Evolutionary conservation across 1,140 invertebrate species (phyloP).

Genomic region (Eueides isabella): DNA sequence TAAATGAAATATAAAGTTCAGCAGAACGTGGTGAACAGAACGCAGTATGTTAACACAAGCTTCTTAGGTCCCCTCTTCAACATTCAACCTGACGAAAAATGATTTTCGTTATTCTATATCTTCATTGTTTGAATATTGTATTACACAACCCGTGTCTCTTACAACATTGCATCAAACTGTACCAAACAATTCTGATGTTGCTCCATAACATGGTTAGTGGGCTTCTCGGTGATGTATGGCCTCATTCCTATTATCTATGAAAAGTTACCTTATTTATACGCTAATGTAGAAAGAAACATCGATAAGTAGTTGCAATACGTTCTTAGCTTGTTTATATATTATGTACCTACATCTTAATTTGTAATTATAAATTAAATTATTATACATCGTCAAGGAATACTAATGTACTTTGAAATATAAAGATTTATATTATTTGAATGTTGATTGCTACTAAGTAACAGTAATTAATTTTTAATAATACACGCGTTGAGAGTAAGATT

Average conservation of each 20-base stretch:
- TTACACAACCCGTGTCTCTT: background rate
- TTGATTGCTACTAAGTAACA: background rate
- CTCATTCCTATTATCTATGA: slow-evolving; percentile 35
- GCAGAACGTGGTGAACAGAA: too few relatives aligned
- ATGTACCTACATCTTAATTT: background rate
- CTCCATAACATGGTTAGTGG: slow-evolving; percentile 32
- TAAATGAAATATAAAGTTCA: too few relatives aligned
- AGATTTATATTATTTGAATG: too few relatives aligned
- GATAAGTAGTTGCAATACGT: background rate
- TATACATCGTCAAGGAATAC: background rate
- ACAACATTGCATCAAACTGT: background rate
- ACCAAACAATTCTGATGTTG: background rate
- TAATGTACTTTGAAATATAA: background rate
- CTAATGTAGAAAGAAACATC: background rate
- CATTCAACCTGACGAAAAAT: too few relatives aligned
- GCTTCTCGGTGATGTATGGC: slow-evolving; percentile 44
- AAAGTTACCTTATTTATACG: slow-evolving; percentile 25
- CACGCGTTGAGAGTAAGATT: background rate
- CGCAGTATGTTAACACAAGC: too few relatives aligned
- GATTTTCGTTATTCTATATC: background rate
- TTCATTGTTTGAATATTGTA: too few relatives aligned
- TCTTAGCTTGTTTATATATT: background rate
- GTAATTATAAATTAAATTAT: background rate
- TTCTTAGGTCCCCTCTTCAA: too few relatives aligned
- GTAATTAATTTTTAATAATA: background rate